A percentile compares a stretch with the other conserved stretches of the same genome.
Conservation (phyloP, 2,797 vertebrate genomes). For the Megaceryle alcyon region DNA sequence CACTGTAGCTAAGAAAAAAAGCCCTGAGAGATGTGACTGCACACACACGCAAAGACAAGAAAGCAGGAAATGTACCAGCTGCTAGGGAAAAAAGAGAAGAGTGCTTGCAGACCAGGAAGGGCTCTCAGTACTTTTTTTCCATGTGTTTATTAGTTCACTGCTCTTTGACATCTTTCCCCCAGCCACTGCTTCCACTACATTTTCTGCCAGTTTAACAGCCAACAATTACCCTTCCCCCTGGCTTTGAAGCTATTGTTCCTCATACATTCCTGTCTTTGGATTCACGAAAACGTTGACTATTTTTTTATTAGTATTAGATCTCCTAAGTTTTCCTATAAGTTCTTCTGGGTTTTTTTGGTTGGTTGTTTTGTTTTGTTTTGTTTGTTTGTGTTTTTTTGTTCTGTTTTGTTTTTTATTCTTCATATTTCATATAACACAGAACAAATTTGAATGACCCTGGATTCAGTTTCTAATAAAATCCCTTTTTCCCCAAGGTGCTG, state of each 20-base stretch:
- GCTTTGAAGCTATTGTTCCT: constrained; percentile 23
- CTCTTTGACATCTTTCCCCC: constrained; percentile 45
- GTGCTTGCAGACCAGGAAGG: constrained; percentile 8
- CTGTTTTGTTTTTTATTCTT: background rate
- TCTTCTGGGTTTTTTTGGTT: background rate
- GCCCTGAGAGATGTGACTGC: background rate
- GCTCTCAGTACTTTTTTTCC: constrained; percentile 12
- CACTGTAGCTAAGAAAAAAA: background rate
- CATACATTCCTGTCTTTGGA: background rate
- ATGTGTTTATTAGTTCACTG: constrained; percentile 5
- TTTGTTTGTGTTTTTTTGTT: no score
- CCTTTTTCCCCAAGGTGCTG: background rate
- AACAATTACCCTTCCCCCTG: background rate
- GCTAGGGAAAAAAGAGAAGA: background rate
- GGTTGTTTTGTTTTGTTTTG: no score
- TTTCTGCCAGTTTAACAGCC: background rate
- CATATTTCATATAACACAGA: background rate
- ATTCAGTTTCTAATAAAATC: constrained; percentile 13
- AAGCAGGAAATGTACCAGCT: constrained; percentile 46
- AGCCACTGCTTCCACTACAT: background rate
- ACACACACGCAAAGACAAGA: background rate
- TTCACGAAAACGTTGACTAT: constrained; percentile 7
- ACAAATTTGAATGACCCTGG: background rate
- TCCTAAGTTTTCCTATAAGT: background rate
- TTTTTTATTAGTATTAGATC: constrained; percentile 16